A percentile compares a stretch with the other conserved stretches of the same genome.
Conservation (phyloP, 2,113 vertebrate species). For the Oreochromis tanganicae region DNA sequence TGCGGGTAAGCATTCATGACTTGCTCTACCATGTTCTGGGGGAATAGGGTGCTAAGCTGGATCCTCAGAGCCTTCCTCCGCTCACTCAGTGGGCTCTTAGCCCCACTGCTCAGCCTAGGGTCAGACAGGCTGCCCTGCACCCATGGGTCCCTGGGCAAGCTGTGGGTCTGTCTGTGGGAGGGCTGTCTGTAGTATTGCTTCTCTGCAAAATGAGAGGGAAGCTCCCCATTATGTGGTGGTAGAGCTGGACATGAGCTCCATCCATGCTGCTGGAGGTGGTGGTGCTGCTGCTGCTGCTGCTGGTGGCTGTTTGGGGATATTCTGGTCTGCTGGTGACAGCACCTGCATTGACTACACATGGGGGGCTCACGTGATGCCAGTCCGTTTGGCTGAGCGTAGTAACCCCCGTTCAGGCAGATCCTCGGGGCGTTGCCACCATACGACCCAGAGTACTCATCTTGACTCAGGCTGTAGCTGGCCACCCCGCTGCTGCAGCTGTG, state of each 20-base stretch:
- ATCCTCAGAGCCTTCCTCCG: conserved; percentile 41
- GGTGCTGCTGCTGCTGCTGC: background rate
- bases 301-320: background rate
- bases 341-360: background rate
- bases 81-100: background rate
- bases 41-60: conserved; percentile 69
- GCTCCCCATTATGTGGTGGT: background rate
- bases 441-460: background rate
- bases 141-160: background rate
- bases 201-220: background rate
- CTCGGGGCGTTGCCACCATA: background rate
- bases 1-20: conserved; percentile 55
- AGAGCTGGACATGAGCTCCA: conserved; percentile 44
- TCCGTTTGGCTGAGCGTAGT: background rate
- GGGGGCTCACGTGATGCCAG: background rate
- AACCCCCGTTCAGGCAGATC: background rate
- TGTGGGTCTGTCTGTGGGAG: background rate
- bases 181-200: background rate
- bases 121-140: background rate
- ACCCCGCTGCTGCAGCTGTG: conserved; percentile 56
- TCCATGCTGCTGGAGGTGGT: background rate
- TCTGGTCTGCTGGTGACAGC: background rate
- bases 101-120: background rate
- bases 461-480: conserved; percentile 21
- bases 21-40: conserved; percentile 50